Evolutionary conservation across 2,888 invertebrate genomes (phyloP).

Genomic region (Trilocha varians): DNA sequence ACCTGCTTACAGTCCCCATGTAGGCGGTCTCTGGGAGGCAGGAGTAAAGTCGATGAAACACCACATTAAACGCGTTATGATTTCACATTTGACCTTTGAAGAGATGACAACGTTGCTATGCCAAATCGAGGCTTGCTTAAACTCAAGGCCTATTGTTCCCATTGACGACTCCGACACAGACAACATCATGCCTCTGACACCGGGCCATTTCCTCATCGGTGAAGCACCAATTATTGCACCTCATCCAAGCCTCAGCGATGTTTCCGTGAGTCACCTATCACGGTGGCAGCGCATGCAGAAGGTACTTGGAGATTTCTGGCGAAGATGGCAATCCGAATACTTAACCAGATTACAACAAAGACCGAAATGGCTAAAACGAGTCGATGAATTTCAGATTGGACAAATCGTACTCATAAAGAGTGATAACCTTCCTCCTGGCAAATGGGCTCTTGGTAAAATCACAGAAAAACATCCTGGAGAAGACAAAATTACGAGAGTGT

Average conservation of each 20-base stretch:
- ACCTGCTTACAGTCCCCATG: background rate
- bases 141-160: constrained; percentile 10
- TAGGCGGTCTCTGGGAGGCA: background rate
- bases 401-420: constrained; percentile 18
- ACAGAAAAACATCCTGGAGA: constrained; percentile 13
- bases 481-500: constrained; percentile 16
- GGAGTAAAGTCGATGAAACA: background rate
- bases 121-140: constrained; percentile 8
- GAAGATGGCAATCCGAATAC: constrained; percentile 16
- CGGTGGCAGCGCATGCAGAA: constrained; percentile 18
- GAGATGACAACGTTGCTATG: constrained; percentile 5
- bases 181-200: constrained; percentile 13
- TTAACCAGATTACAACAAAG: constrained; percentile 13
- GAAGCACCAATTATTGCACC: constrained; percentile 14
- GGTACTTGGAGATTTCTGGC: constrained; percentile 18
- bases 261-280: constrained; percentile 7
- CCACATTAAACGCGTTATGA: constrained; percentile 1
- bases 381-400: constrained; percentile 12
- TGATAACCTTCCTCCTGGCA: constrained; percentile 15
- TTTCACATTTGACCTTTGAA: constrained; percentile 3
- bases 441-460: constrained; percentile 17
- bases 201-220: constrained; percentile 20
- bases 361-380: constrained; percentile 13
- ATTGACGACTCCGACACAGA: too few relatives aligned
- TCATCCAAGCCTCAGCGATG: constrained; percentile 5